Conservation (phyloP, 2,888 invertebrate genomes). For the Chaetogeoica ovagalla region DNA sequence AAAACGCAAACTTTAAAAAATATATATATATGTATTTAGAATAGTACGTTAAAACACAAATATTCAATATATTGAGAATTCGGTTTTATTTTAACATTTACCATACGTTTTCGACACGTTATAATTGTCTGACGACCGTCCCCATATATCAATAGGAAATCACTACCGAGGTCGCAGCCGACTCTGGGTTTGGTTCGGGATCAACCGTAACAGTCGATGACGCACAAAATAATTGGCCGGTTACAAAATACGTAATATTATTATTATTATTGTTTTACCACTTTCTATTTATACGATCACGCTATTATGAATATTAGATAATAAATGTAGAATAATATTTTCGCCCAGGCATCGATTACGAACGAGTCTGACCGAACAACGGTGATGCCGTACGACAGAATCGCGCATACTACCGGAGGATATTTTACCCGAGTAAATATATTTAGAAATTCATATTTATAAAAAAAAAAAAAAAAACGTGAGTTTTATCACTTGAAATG, state of each 20-base stretch:
- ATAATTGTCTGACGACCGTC: not conserved
- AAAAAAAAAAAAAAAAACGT: no score
- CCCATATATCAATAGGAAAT: slow-evolving; percentile 21
- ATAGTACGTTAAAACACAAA: no score
- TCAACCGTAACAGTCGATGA: not conserved
- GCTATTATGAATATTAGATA: not conserved
- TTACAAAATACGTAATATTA: slow-evolving; percentile 8
- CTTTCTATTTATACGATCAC: not conserved
- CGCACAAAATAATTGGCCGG: slow-evolving; percentile 1
- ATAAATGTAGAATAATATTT: not conserved
- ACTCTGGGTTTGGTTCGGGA: not conserved
- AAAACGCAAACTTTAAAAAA: no score
- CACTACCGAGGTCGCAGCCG: not conserved
- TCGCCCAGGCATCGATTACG: not conserved
- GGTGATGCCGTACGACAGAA: not conserved
- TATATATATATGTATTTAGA: no score
- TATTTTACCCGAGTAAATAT: slow-evolving; percentile 7
- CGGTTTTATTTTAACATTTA: no score
- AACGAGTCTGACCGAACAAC: slow-evolving; percentile 14
- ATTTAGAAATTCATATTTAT: not conserved
- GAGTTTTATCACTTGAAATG: no score
- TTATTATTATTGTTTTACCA: no score
- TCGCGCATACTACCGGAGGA: slow-evolving; percentile 6
- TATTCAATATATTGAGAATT: no score
- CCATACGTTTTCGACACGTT: not conserved